Conservation (phyloP, 1,140 invertebrate species). For the Neuroterus valhalla region DNA sequence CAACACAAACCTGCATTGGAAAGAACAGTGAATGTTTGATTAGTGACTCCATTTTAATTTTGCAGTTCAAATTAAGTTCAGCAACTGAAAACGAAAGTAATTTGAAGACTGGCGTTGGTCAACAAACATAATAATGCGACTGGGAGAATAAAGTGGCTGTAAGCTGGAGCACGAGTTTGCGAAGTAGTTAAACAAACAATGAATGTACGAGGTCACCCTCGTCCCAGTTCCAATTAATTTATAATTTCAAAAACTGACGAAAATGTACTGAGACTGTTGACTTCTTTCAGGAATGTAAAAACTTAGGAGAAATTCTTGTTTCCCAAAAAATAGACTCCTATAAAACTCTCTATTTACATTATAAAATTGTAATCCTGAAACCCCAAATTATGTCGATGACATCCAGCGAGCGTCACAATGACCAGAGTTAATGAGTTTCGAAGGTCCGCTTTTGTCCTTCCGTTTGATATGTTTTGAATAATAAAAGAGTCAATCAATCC, state of each 20-base stretch:
- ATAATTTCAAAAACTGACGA: not conserved
- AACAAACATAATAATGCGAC: not conserved
- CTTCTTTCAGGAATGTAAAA: not conserved
- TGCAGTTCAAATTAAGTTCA: too few species aligned
- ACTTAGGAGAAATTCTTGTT: not conserved
- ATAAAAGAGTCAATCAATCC: conserved; percentile 12
- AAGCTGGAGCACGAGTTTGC: conserved; percentile 33
- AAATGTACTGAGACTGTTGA: not conserved
- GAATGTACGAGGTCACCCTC: conserved; percentile 33
- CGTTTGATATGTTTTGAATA: conserved; percentile 20
- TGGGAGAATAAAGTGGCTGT: not conserved
- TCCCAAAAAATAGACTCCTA: not conserved
- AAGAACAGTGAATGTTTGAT: too few species aligned
- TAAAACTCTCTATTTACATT: not conserved
- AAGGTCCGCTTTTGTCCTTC: not conserved
- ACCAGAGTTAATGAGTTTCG: conserved; percentile 27
- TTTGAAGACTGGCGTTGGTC: too few species aligned
- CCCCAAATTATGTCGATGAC: conserved; percentile 3
- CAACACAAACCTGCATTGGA: not conserved
- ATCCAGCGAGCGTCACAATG: conserved; percentile 18
- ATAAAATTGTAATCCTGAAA: not conserved
- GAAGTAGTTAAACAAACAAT: conserved; percentile 37
- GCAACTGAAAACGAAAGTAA: too few species aligned
- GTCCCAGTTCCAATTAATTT: conserved; percentile 35
- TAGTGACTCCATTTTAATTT: too few species aligned